phyloP scores from a whole-genome alignment of 2,888 invertebrate species.

The Lathronympha strigana region DNA sequence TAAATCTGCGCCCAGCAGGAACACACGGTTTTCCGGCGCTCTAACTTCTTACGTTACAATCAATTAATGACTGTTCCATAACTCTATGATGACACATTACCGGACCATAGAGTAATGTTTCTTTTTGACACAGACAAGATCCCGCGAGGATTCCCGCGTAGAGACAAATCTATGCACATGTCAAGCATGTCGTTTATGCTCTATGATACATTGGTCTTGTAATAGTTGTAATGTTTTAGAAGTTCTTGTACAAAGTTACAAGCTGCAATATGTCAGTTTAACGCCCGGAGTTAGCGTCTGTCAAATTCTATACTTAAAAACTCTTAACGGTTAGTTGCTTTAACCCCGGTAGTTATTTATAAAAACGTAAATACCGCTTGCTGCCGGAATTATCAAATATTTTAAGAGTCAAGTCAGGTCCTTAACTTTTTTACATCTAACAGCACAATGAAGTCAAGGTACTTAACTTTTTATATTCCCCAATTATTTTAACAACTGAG shows the following conservation, averaged over 20 bases:
- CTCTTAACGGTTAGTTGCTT: too few species aligned
- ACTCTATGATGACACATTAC: conserved; percentile 1
- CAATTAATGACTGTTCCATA: conserved; percentile 5
- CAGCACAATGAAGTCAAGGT: conserved; percentile 3
- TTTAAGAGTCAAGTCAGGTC: background rate
- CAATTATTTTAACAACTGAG: conserved; percentile 14
- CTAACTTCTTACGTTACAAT: background rate
- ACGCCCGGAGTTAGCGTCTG: background rate
- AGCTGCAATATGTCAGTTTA: background rate
- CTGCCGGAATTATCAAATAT: too few species aligned
- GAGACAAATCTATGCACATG: conserved; percentile 30
- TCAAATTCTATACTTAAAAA: background rate
- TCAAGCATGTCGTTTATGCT: conserved; percentile 7
- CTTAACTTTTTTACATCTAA: background rate
- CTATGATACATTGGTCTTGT: conserved; percentile 22
- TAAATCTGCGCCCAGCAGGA: too few species aligned
- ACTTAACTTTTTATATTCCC: conserved; percentile 5
- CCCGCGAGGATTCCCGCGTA: conserved; percentile 30
- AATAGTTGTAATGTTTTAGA: conserved; percentile 10
- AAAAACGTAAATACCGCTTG: too few species aligned
- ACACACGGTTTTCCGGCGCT: too few species aligned
- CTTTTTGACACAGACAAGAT: conserved; percentile 16
- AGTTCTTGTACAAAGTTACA: conserved; percentile 5
- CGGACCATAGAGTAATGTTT: conserved; percentile 7
- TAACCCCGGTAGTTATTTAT: too few species aligned